Base-by-base conservation (phyloP, 2,113 vertebrate species). In the Diglossa brunneiventris region DNA sequence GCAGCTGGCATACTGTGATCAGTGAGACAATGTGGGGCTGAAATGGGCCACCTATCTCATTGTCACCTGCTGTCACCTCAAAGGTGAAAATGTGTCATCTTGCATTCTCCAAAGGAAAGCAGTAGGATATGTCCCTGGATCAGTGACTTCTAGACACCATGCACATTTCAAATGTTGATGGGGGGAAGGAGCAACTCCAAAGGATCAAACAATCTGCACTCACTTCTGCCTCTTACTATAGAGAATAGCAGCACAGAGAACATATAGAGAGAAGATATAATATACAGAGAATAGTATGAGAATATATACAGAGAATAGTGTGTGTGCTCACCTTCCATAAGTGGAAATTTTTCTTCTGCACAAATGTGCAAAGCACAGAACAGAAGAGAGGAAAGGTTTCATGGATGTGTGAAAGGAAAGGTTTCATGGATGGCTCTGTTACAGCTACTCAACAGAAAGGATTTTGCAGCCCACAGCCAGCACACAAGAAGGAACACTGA, bases 311-410 rank as follows among this genome's bases (percentile, higher is more conserved):
- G 56, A 67, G 39, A 63, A 49, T n/a, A 90, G 18, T 31, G 17
- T 79, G 42, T 85, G 59, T 80, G 17, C 19, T 94, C 70, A 66
- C 72, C 58, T 91, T 94, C 59, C 78, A 20, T 44, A 87, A 77
- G 44, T 67, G 47, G 66, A 81, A 79, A 23, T 89, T 88, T 92
- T 95, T 91, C 76, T 93, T 90, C 72, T 76, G 86, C 52, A n/a
- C 75, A 83, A 93, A 84, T 4, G 17, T 67, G 85, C 70, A 91
- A 74, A 91, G 47, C 53, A 49, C 66, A 81, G 73, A 86, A 70
- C 33, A 94, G 85, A 91, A 56, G 74, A 88, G 62, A 87, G 49
- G 70, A 94, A 92, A 86, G 8, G 4, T 96, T 95, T 94, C 78
- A 8, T 15, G 9, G 39, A 16, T 76, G 62, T 39, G 39, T 39